These are phyloP conservation scores for Sebastes schlegelii DNA, from an alignment of 2,113 vertebrate species.

Conservation along the genomic window DNA sequence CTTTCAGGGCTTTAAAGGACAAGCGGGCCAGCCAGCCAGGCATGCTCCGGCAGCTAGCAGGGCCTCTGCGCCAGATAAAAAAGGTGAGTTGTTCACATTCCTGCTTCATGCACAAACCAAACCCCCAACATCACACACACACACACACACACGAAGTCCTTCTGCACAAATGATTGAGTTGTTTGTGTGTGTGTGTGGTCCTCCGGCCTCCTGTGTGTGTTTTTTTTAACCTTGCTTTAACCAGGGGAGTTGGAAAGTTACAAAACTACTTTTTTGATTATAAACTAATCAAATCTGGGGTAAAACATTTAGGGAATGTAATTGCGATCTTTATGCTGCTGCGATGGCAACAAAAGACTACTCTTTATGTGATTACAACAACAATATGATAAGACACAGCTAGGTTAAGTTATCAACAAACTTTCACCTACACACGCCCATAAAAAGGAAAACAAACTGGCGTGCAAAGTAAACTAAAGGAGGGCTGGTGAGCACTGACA, in stretches of 20 bases:
- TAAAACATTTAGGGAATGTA: constrained; percentile 6
- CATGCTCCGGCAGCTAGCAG: constrained; percentile 77
- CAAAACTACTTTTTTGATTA: constrained; percentile 8
- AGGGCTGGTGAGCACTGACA: constrained; percentile 3
- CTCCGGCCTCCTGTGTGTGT: constrained; percentile 38
- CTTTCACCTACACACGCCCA: constrained; percentile 28
- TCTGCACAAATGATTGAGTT: constrained; percentile 51
- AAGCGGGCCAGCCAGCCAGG: constrained; percentile 67
- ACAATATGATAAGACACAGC: constrained; percentile 2
- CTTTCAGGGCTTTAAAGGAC: constrained; percentile 58
- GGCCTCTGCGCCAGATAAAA: constrained; percentile 75
- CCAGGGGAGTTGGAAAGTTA: constrained; percentile 12
- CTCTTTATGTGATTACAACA: neutral
- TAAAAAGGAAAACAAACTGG: constrained; percentile 41
- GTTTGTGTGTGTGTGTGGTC: constrained; percentile 47
- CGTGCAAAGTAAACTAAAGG: constrained; percentile 31
- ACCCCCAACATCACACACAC: constrained; percentile 69
- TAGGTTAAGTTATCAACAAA: constrained; percentile 13
- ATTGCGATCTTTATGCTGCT: neutral
- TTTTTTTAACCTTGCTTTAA: constrained; percentile 34
- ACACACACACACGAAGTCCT: constrained; percentile 30
- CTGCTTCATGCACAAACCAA: constrained; percentile 84
- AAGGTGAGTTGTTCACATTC: constrained; percentile 85
- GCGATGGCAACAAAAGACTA: neutral
- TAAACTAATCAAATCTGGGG: neutral